Evolutionary conservation across 2,113 vertebrate genomes (phyloP).

Genomic region (Peromyscus leucopus): DNA sequence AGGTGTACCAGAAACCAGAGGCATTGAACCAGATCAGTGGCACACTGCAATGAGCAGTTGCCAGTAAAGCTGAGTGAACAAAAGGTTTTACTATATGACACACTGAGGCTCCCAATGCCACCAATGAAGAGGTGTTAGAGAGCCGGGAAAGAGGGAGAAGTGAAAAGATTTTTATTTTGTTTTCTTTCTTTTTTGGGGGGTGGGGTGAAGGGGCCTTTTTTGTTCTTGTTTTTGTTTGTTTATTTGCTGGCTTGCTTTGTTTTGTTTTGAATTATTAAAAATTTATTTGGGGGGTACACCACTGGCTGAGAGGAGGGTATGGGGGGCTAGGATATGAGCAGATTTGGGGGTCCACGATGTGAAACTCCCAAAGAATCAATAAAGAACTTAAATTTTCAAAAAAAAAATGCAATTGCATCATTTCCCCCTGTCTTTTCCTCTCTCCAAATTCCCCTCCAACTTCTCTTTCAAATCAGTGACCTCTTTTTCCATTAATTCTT

Average conservation of each 20-base stretch:
- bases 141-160: not conserved
- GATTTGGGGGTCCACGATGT: not conserved
- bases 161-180: not conserved
- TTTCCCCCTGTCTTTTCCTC: not conserved
- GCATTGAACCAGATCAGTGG: not conserved
- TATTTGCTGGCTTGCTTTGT: not conserved
- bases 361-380: not conserved
- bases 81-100: not conserved
- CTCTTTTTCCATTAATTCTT: not conserved
- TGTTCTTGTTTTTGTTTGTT: not conserved
- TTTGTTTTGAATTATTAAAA: not conserved
- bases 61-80: not conserved
- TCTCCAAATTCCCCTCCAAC: not conserved
- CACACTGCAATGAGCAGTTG: not conserved
- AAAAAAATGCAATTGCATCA: not conserved
- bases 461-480: not conserved
- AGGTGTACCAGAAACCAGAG: not conserved
- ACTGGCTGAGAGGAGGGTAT: not conserved
- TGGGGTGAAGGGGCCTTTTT: no score
- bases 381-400: not conserved
- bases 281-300: not conserved
- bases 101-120: not conserved
- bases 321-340: not conserved
- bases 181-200: no score
- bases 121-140: not conserved